Conservation (phyloP, 1,140 invertebrate species). For the Euura lappo region DNA sequence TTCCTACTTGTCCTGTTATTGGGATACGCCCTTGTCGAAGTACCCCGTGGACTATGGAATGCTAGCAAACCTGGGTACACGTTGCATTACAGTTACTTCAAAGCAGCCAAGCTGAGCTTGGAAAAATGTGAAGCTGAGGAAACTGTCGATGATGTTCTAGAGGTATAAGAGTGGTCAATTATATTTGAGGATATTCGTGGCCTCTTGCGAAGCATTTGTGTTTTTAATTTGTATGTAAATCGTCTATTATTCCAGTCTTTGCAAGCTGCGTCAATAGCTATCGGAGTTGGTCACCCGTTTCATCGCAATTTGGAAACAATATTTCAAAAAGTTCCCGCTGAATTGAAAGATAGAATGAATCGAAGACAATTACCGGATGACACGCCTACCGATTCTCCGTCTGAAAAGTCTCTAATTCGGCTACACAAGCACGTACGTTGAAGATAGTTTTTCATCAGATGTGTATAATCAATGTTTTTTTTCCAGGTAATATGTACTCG, state of each 20-base stretch:
- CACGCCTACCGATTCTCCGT: slow-evolving; percentile 72
- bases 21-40: slow-evolving; percentile 96
- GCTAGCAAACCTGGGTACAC: slow-evolving; percentile 80
- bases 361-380: slow-evolving; percentile 69
- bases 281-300: slow-evolving; percentile 73
- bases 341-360: slow-evolving; percentile 75
- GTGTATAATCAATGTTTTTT: slow-evolving; percentile 11
- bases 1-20: slow-evolving; percentile 93
- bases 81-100: slow-evolving; percentile 92
- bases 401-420: slow-evolving; percentile 81
- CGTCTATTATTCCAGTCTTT: slow-evolving; percentile 66
- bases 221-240: background rate
- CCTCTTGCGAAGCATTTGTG: too few relatives aligned
- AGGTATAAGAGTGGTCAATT: slow-evolving; percentile 65
- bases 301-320: slow-evolving; percentile 84
- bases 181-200: too few relatives aligned
- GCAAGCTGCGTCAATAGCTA: slow-evolving; percentile 71
- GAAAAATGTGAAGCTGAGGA: slow-evolving; percentile 98
- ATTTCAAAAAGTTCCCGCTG: slow-evolving; percentile 82
- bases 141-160: slow-evolving; percentile 91
- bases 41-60: slow-evolving; percentile 90
- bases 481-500: background rate
- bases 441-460: background rate
- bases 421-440: slow-evolving; percentile 74
- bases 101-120: slow-evolving; percentile 94